Conservation (phyloP, 2,113 vertebrate genomes). For the Taxidea taxus region DNA sequence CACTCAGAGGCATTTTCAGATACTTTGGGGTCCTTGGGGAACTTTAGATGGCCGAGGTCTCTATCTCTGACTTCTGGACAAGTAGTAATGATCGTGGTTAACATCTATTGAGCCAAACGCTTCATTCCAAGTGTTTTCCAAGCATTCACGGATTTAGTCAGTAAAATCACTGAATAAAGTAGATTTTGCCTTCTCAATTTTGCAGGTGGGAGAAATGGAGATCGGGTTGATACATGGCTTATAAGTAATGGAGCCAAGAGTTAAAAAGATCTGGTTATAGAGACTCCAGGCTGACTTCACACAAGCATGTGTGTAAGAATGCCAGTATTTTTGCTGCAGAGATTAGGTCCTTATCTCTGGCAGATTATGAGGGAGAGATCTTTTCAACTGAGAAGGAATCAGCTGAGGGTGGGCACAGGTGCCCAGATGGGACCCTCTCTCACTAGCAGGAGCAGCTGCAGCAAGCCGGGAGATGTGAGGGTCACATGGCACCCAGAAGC, state of each 20-base stretch:
- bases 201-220: neutral
- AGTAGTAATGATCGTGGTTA: neutral
- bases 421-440: constrained; percentile 52
- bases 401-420: neutral
- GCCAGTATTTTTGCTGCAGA: neutral
- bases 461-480: constrained; percentile 44
- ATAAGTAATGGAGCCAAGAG: neutral
- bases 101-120: neutral
- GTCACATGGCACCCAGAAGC: neutral
- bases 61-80: neutral
- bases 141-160: neutral
- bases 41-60: neutral
- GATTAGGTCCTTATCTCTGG: neutral
- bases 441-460: constrained; percentile 74
- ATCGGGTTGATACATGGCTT: neutral
- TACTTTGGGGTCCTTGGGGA: neutral
- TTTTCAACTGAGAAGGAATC: neutral
- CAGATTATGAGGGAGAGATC: neutral
- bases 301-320: rapidly evolving
- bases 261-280: neutral
- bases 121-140: neutral
- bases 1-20: neutral
- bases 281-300: neutral
- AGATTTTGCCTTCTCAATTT: neutral
- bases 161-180: neutral